Base-by-base conservation (phyloP, 2,888 invertebrate species). In the Colostygia pectinataria region DNA sequence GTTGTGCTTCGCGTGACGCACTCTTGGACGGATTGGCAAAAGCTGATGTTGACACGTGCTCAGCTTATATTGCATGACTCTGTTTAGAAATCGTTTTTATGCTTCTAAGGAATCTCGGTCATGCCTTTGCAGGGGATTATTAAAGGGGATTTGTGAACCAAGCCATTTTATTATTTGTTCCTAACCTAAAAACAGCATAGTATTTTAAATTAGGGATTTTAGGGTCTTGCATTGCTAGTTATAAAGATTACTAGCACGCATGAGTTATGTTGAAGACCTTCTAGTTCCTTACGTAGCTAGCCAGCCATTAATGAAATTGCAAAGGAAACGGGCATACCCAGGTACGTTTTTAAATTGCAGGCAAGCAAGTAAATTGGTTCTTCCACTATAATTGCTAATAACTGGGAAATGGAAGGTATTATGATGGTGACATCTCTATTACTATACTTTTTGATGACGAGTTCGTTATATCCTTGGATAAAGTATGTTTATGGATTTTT, bases 351-450 rank as follows among this genome's bases (percentile, higher is more conserved):
- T 55, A 65, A 62, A 62, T 20, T 20, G 20, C 2, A 29, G 66
- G 62, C 63, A 61, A 67, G 25, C 55, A 50, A 59, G 61, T 61
- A 69, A n/a, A 71, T 68, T 68, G 53, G 57, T 49, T 55, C 47
- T 63, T 63, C 66, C 62, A 54, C 52, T 48, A 55, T 64, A 66
- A 60, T 65, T 60, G 63, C 44, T 58, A 55, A 62, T 59, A 41
- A 28, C 34, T 41, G 44, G 27, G 15, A 39, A 52, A 49, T 51
- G 43, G 18, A 42, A 27, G 12, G 12, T 13, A 42, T 27, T 40
- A 23, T 23, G 2, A 15, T 4, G 15, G 15, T 15, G 15, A n/a
- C n/a, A n/a, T n/a, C n/a, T n/a, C n/a, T n/a, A n/a, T n/a, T n/a
- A n/a, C n/a, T n/a, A n/a, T n/a, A n/a, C n/a, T n/a, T n/a, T n/a